phyloP scores from a whole-genome alignment of 2,113 vertebrate genomes.

The Bettongia penicillata region DNA sequence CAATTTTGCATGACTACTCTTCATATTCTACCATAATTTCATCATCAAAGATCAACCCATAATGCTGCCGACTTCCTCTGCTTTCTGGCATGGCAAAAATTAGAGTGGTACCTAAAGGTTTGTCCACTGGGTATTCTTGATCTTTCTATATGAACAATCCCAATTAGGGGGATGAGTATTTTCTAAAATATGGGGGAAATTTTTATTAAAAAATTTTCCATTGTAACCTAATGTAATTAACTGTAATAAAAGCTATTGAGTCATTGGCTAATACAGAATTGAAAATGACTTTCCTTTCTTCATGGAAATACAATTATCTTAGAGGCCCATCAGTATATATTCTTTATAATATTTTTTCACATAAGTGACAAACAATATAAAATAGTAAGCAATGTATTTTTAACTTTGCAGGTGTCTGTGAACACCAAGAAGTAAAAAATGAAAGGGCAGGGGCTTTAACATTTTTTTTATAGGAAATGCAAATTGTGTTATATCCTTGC shows the following conservation, averaged over 20 bases:
- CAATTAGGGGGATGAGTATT: not conserved
- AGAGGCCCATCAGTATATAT: constrained; percentile 9
- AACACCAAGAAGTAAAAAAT: not conserved
- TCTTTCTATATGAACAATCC: not conserved
- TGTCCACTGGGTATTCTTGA: not conserved
- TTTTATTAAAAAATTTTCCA: not conserved
- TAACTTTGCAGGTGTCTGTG: constrained; percentile 45
- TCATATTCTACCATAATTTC: too few relatives aligned
- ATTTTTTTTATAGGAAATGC: constrained; percentile 19
- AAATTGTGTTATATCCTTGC: constrained; percentile 47
- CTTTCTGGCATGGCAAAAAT: not conserved
- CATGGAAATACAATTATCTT: not conserved
- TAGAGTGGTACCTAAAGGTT: not conserved
- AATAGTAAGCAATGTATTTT: constrained; percentile 45
- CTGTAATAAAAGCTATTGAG: not conserved
- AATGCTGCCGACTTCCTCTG: too few relatives aligned
- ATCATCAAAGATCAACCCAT: too few relatives aligned
- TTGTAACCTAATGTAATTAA: not conserved
- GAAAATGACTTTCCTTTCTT: not conserved
- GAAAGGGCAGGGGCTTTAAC: not conserved
- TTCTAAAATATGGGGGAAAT: not conserved
- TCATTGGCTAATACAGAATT: not conserved
- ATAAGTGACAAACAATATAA: constrained; percentile 23
- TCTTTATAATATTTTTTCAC: constrained; percentile 29
- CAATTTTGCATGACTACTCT: too few relatives aligned